Conservation (phyloP, 2,888 invertebrate genomes). For the Aphrophora alni region DNA sequence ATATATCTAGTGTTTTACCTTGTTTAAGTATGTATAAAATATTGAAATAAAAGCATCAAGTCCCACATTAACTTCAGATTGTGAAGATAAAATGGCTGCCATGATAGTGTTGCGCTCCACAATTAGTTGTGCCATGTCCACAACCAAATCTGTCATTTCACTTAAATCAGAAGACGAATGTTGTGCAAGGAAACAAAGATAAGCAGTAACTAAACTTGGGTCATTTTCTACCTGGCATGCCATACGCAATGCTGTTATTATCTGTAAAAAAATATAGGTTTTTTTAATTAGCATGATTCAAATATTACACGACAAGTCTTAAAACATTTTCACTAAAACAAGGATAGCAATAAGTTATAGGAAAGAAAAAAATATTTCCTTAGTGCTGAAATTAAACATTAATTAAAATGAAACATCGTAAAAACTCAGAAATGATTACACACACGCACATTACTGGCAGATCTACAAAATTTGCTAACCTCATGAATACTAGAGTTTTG, state of each 20-base stretch:
- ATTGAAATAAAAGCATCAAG: conserved; percentile 74
- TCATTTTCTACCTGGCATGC: conserved; percentile 92
- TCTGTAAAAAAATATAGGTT: conserved; percentile 41
- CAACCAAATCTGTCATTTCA: conserved; percentile 54
- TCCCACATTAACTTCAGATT: conserved; percentile 60
- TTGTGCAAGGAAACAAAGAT: conserved; percentile 82
- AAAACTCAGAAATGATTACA: too few species aligned
- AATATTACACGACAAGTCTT: not conserved
- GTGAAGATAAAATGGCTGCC: conserved; percentile 75
- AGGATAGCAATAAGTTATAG: not conserved
- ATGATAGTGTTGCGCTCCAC: conserved; percentile 90
- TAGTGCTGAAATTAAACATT: too few species aligned
- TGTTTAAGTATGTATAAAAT: conserved; percentile 76
- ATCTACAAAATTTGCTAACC: too few species aligned
- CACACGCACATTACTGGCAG: too few species aligned
- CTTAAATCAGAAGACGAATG: conserved; percentile 62
- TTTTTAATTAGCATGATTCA: not conserved
- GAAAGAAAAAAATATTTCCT: too few species aligned
- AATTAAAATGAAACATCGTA: too few species aligned
- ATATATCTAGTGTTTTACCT: too few species aligned
- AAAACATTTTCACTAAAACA: not conserved
- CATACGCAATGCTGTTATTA: conserved; percentile 73
- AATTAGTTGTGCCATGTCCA: conserved; percentile 88
- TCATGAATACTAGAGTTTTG: too few species aligned
- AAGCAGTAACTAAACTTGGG: conserved; percentile 80